Evolutionary conservation across 1,140 invertebrate species (phyloP), one percentile per base, ranked within the genome.

Genomic region (Bombus picipes): DNA sequence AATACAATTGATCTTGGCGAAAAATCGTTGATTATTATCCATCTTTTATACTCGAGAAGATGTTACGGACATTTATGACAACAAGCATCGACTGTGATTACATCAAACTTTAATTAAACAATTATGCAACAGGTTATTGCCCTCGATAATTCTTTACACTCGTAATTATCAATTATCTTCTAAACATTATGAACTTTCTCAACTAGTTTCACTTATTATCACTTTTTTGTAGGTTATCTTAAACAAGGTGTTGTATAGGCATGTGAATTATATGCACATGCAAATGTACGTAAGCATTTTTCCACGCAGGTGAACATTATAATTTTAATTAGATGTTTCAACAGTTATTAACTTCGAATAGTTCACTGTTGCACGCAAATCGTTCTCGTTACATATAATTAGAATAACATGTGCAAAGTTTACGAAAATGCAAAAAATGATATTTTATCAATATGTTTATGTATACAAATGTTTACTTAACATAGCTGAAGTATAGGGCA

Each of bases 401-500:
- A 62, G 18, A 22, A 53, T 62, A n/a, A 12, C 57, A 59, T 53
- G 25, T 59, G 10, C 9, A 62, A 62, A 10, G 59, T 62, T 62
- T 13, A 28, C 1, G 4, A 62, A 62, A n/a, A n/a, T n/a, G 59
- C 28, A n/a, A 22, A 8, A 53, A 22, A 62, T 28, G 6, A 66
- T 32, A 15, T 32, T 66, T 32, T 18, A 32, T 66, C 8, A 18
- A 66, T 62, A 62, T n/a, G 28, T 34, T 8, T 32, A 32, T 15
- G 62, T 32, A 65, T 65, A 18, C 2, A 32, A 34, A 66, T 66
- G n/a, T 66, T 18, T 22, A 37, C 0, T 6, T 37, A 34, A 32
- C 9, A 10, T 1, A 4, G 3, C 1, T 22, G 8, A 68, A 18
- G 0, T 37, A 37, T 12, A 37, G 4, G 10, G 0, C 3, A 22